Percentiles rank a stretch among this genome's conserved stretches.
phyloP scores from a whole-genome alignment of 2,113 vertebrate genomes.

The Pangasianodon gigas region DNA sequence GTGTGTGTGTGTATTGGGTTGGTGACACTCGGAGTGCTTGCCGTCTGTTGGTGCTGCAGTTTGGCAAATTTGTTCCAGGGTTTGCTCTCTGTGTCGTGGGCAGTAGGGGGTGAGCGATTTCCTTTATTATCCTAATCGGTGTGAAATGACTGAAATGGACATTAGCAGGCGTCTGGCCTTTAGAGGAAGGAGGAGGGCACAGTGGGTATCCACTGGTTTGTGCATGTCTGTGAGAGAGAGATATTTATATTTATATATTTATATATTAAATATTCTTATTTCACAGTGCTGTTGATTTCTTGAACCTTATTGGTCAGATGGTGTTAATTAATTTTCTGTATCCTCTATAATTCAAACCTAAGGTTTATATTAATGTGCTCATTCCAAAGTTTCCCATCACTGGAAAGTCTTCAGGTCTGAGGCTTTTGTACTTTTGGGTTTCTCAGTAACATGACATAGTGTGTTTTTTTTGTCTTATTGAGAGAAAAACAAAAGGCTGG shows the following conservation, averaged over 20 bases:
- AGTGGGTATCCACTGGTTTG: background rate
- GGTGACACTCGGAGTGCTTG: constrained; percentile 14
- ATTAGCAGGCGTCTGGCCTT: constrained; percentile 19
- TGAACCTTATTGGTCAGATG: background rate
- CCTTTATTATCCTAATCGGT: constrained; percentile 64
- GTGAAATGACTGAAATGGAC: constrained; percentile 61
- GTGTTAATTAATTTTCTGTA: background rate
- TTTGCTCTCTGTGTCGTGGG: constrained; percentile 43
- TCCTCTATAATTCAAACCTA: no score
- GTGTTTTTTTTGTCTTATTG: no score
- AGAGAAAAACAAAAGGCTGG: background rate
- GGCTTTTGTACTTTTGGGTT: no score
- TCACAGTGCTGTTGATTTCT: background rate
- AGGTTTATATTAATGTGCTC: no score
- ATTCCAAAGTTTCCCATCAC: no score
- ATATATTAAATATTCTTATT: background rate
- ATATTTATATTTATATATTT: background rate
- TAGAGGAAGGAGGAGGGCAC: background rate
- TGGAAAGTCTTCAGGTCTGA: no score
- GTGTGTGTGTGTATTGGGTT: background rate
- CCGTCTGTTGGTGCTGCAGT: constrained; percentile 47
- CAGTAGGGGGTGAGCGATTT: constrained; percentile 52
- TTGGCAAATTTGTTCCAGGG: constrained; percentile 61
- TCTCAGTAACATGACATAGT: no score
- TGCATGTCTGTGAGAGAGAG: constrained; percentile 2